Conservation (phyloP, 2,797 vertebrate species). For the Pyrocephalus nanus region DNA sequence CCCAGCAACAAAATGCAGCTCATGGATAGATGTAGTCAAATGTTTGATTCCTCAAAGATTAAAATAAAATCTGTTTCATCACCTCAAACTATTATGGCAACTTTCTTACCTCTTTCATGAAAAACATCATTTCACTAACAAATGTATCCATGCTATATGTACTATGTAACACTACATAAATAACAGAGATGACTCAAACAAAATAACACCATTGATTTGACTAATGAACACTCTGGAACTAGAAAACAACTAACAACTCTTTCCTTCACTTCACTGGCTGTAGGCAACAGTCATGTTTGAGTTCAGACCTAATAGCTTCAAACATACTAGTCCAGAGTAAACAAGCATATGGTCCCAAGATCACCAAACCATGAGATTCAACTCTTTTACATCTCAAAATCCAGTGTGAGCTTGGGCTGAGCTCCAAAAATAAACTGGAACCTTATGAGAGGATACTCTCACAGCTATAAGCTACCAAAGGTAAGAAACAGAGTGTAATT, state of each 20-base stretch:
- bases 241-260: background rate
- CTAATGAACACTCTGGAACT: background rate
- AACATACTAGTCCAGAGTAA: background rate
- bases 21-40: rapidly evolving
- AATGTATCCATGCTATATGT: background rate
- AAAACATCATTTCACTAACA: background rate
- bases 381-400: background rate
- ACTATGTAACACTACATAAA: background rate
- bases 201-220: background rate
- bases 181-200: background rate
- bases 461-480: background rate
- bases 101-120: background rate
- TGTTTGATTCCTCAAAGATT: background rate
- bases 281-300: background rate
- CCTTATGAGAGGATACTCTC: background rate
- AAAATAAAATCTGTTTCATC: background rate
- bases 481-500: background rate
- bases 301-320: background rate
- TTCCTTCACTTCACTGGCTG: background rate
- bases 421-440: background rate
- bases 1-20: background rate
- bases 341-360: background rate
- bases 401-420: background rate
- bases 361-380: background rate
- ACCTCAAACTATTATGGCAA: background rate